Conservation (phyloP, 2,888 invertebrate genomes). For the Sisyra terminalis region DNA sequence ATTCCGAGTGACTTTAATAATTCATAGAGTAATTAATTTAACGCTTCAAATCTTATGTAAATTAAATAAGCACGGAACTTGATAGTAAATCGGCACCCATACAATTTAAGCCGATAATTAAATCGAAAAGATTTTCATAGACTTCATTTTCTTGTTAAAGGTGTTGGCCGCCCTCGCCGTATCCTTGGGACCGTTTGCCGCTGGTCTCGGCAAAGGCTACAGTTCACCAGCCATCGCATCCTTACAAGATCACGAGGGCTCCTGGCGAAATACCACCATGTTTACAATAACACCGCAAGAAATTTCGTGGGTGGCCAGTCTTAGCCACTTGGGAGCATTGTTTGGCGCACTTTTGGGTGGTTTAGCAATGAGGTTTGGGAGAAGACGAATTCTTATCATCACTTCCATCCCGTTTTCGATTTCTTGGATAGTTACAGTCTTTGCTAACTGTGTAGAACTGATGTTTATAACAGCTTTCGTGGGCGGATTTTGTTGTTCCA, state of each 20-base stretch:
- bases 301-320: slow-evolving; percentile 67
- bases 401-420: slow-evolving; percentile 60
- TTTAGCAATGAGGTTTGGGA: slow-evolving; percentile 57
- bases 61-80: too few relatives aligned
- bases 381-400: slow-evolving; percentile 49
- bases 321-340: slow-evolving; percentile 62
- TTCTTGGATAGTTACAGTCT: slow-evolving; percentile 68
- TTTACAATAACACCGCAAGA: slow-evolving; percentile 55
- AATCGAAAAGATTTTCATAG: background rate
- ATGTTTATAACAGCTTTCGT: slow-evolving; percentile 74
- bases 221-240: slow-evolving; percentile 69
- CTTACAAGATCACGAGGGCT: slow-evolving; percentile 28
- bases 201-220: slow-evolving; percentile 67
- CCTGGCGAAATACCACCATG: slow-evolving; percentile 33
- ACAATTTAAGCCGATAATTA: too few relatives aligned
- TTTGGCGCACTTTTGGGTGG: slow-evolving; percentile 67
- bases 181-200: slow-evolving; percentile 62
- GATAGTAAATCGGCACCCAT: too few relatives aligned
- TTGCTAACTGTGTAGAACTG: slow-evolving; percentile 58
- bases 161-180: slow-evolving; percentile 62
- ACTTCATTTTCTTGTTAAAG: slow-evolving; percentile 24
- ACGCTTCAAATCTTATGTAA: too few relatives aligned
- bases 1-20: too few relatives aligned
- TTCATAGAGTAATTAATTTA: too few relatives aligned
- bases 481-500: slow-evolving; percentile 67